Evolutionary conservation across 1,140 invertebrate species (phyloP).

Genomic region (Heterodera carotae): DNA sequence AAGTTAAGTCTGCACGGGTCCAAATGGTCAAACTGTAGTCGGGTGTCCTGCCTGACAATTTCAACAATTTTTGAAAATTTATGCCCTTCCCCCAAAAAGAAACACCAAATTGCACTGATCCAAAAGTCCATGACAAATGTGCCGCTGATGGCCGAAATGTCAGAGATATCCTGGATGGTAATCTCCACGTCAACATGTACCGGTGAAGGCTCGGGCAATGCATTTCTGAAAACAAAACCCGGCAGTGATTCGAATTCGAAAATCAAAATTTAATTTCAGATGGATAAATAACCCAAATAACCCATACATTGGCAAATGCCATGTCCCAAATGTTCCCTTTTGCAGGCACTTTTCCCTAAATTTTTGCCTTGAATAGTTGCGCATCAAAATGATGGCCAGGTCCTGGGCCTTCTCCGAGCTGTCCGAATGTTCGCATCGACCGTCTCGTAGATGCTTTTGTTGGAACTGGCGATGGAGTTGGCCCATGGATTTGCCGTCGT

Average conservation of each 20-base stretch:
- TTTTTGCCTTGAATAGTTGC: conserved; percentile 56
- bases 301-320: conserved; percentile 21
- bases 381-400: conserved; percentile 56
- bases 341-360: too few species aligned
- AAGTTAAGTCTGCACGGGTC: conserved; percentile 61
- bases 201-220: conserved; percentile 62
- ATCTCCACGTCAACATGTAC: conserved; percentile 62
- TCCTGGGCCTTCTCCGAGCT: conserved; percentile 57
- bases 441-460: conserved; percentile 24
- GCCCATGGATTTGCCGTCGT: conserved; percentile 7
- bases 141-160: conserved; percentile 64
- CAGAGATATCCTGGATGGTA: conserved; percentile 63
- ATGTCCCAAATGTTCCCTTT: neutral
- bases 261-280: too few species aligned
- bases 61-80: neutral
- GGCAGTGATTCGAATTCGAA: too few species aligned
- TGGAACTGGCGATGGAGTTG: conserved; percentile 12
- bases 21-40: conserved; percentile 54
- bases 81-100: too few species aligned
- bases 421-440: conserved; percentile 37
- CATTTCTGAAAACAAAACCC: conserved; percentile 58
- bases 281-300: too few species aligned
- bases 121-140: conserved; percentile 65
- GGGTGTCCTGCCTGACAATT: conserved; percentile 50
- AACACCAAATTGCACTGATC: conserved; percentile 61